Base-by-base conservation (phyloP, 2,797 vertebrate species). In the Poecilia velifera region DNA sequence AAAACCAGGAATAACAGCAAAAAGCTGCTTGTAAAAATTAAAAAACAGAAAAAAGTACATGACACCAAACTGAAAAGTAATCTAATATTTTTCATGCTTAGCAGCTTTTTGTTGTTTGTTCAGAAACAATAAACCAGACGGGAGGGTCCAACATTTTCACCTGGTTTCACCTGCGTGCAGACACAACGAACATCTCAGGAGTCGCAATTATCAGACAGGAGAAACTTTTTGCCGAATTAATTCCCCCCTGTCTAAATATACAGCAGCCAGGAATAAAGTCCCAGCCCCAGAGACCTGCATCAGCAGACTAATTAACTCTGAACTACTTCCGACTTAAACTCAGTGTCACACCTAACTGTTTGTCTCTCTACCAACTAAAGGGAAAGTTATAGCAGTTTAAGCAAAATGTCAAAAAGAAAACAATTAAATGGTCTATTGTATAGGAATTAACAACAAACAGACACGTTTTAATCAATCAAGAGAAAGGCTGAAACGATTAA, bases 211-310 rank as follows among this genome's bases (percentile, higher is more conserved):
- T 77, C 80, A 85, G 86, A 85, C 74, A 87, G 77, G 25, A 84
- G 66, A 72, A 41, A 39, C 81, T 81, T 66, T 76, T 72, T 49
- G 25, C 66, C 57, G 78, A 86, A 89, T 90, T 72, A 89, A 93
- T 89, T 92, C 92, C 93, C 93, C 13, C 79, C 78, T 66, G 91
- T 83, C 91, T 93, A 93, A 92, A 93, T 89, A 89, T 88, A 89
- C 59, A 10, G 31, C 6, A 14, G 79, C 53, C 51, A 74, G 76
- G 43, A 88, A 92, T 88, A 87, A 86, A 73, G 77, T 72, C 41
- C 85, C 46, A 74, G 47, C 89, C 77, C 82, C 13, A 18, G 88
- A 87, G 91, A 90, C n/a, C 43, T 13, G 51, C 13, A 89, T 89
- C 82, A 77, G 81, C 79, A 87, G 55, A 55, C 89, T 88, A 91